Evolutionary conservation across 2,797 vertebrate genomes (phyloP).

Genomic region (Sebastolobus altivelis): DNA sequence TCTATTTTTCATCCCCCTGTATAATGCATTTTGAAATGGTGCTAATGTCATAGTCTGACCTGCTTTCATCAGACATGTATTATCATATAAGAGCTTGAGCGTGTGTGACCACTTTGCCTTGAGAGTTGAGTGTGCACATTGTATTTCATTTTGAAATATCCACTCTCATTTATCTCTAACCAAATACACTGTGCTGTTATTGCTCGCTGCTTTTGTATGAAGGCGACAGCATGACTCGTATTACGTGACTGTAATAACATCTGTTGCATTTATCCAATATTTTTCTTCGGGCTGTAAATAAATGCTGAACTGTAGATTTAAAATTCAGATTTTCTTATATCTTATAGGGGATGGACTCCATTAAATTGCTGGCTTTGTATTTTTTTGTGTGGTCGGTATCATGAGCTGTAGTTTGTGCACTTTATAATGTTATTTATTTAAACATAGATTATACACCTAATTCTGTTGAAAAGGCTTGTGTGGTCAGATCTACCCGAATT

Average conservation of each 20-base stretch:
- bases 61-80: neutral
- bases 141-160: constrained; percentile 40
- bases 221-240: constrained; percentile 12
- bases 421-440: constrained; percentile 80
- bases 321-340: constrained; percentile 7
- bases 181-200: constrained; percentile 36
- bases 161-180: constrained; percentile 24
- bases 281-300: constrained; percentile 52
- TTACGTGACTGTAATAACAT: constrained; percentile 17
- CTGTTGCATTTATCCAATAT: neutral
- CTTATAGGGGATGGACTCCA: neutral
- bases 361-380: constrained; percentile 9
- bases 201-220: constrained; percentile 23
- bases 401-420: constrained; percentile 75
- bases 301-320: constrained; percentile 22
- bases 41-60: constrained; percentile 26
- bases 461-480: constrained; percentile 47
- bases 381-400: constrained; percentile 44
- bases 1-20: neutral
- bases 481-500: constrained; percentile 10
- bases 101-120: constrained; percentile 37
- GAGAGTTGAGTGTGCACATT: constrained; percentile 22
- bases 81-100: constrained; percentile 23
- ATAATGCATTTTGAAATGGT: constrained; percentile 19
- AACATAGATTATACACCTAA: constrained; percentile 48